Percentiles rank a stretch among this genome's conserved stretches.
Conservation (phyloP, 2,888 invertebrate species). For the Parelbella ahira region DNA sequence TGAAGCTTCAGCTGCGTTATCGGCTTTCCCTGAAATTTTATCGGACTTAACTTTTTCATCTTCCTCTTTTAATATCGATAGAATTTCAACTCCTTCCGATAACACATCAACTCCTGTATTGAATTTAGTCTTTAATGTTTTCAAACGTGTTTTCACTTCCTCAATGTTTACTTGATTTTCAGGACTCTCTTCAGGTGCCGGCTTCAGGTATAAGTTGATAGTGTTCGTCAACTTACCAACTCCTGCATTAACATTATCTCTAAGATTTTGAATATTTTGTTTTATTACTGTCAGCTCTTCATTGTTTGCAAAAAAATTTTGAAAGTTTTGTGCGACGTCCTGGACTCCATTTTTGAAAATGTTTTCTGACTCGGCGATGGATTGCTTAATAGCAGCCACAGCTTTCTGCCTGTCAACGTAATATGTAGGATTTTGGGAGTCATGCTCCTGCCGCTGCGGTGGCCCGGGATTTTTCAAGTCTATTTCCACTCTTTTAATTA, state of each 20-base stretch:
- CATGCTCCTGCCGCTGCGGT: constrained; percentile 67
- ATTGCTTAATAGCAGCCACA: constrained; percentile 45
- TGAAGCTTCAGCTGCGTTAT: constrained; percentile 27
- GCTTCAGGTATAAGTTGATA: constrained; percentile 43
- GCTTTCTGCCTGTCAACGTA: constrained; percentile 44
- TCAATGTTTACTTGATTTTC: too few relatives aligned
- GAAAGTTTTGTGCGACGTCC: constrained; percentile 49
- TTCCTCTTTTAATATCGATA: constrained; percentile 46
- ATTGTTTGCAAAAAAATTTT: constrained; percentile 44
- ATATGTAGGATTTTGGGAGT: constrained; percentile 61
- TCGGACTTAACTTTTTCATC: constrained; percentile 27
- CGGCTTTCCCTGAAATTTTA: constrained; percentile 22
- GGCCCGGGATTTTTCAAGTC: constrained; percentile 61
- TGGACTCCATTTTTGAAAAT: constrained; percentile 43
- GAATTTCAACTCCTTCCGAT: constrained; percentile 48
- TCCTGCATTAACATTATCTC: constrained; percentile 47
- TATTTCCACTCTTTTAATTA: constrained; percentile 46
- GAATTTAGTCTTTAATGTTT: constrained; percentile 51
- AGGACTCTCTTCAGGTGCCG: constrained; percentile 31
- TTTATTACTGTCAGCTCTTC: constrained; percentile 49
- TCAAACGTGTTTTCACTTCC: constrained; percentile 35
- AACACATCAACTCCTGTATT: constrained; percentile 49
- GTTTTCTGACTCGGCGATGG: constrained; percentile 46
- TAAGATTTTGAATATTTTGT: constrained; percentile 48
- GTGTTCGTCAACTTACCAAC: constrained; percentile 53